Conservation (phyloP, 2,888 invertebrate species). For the Tholera decimalis region DNA sequence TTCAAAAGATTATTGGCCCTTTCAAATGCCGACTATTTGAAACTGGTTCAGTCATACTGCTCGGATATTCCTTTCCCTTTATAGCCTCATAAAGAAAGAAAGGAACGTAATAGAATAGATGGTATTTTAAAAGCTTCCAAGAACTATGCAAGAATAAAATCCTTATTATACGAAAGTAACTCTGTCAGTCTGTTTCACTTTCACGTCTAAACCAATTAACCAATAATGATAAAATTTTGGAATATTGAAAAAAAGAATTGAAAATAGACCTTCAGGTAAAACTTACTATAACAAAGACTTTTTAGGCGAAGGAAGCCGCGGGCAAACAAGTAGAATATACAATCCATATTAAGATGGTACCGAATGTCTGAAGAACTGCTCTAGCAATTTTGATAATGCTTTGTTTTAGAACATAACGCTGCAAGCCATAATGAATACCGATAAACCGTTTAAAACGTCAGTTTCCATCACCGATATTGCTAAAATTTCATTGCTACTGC, state of each 20-base stretch:
- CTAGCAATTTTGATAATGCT: neutral
- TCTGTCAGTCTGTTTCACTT: no score
- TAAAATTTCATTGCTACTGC: slow-evolving; percentile 32
- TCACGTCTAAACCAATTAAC: no score
- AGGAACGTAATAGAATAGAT: slow-evolving; percentile 22
- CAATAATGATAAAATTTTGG: no score
- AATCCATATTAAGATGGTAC: no score
- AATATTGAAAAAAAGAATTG: no score
- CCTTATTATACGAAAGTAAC: no score
- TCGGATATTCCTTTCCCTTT: slow-evolving; percentile 38
- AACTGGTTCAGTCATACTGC: slow-evolving; percentile 51
- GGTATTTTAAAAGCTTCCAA: slow-evolving; percentile 6
- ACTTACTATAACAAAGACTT: no score
- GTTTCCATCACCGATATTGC: slow-evolving; percentile 12
- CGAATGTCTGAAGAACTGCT: neutral
- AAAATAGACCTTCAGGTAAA: no score
- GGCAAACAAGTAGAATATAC: no score
- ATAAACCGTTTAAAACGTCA: neutral
- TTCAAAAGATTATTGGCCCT: slow-evolving; percentile 42
- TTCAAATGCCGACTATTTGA: slow-evolving; percentile 34
- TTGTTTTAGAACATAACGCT: neutral
- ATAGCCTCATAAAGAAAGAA: slow-evolving; percentile 13
- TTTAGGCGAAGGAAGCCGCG: no score
- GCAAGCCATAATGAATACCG: neutral
- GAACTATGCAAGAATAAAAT: no score